Conservation (phyloP, 2,888 invertebrate genomes). For the Achlya flavicornis region DNA sequence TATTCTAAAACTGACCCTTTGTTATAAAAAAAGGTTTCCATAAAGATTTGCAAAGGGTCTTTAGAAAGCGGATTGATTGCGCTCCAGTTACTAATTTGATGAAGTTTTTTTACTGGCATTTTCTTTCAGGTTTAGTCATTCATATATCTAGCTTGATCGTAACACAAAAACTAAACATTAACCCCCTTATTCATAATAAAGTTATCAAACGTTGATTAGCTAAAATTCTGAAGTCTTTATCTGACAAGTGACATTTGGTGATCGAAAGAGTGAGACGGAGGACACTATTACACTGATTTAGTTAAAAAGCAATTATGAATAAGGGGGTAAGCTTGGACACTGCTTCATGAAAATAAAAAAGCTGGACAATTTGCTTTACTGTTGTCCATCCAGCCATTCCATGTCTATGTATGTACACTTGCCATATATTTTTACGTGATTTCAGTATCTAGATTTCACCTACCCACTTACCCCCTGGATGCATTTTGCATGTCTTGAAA, state of each 20-base stretch:
- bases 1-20: constrained; percentile 64
- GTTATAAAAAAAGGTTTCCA: constrained; percentile 57
- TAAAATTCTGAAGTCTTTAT: too few relatives aligned
- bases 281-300: too few relatives aligned
- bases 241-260: too few relatives aligned
- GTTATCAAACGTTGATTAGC: too few relatives aligned
- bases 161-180: constrained; percentile 12
- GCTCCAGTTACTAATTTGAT: constrained; percentile 17
- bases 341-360: too few relatives aligned
- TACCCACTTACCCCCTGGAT: constrained; percentile 15
- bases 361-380: too few relatives aligned
- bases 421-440: neutral
- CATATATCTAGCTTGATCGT: neutral
- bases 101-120: neutral
- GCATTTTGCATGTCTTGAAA: neutral
- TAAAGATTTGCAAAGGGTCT: constrained; percentile 28
- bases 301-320: too few relatives aligned
- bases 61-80: constrained; percentile 16
- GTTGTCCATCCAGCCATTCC: too few relatives aligned
- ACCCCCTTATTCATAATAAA: too few relatives aligned
- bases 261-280: too few relatives aligned
- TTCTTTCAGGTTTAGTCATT: neutral
- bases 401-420: too few relatives aligned
- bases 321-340: too few relatives aligned
- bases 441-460: constrained; percentile 17